Evolutionary conservation across 23 tunicate genomes (phyloP), one percentile per base, ranked within the genome.

Genomic region (Aplidium turbinatum): DNA sequence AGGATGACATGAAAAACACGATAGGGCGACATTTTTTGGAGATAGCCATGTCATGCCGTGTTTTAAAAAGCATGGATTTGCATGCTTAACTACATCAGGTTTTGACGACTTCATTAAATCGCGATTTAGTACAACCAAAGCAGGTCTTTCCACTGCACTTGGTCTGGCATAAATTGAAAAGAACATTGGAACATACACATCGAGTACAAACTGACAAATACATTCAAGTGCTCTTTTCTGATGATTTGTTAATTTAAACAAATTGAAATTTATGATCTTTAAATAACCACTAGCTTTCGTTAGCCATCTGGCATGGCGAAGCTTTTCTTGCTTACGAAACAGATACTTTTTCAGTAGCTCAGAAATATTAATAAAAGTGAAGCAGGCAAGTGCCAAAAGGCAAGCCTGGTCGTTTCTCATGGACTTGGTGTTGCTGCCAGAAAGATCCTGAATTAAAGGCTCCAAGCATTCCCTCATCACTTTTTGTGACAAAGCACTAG

Each of bases 81-180:
- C 21, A 54, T 54, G 22, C 21, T 13, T 54, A 5, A 54, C 60
- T 18, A 54, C 21, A 18, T 54, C 22, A 54, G 60, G 22, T 54
- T 54, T 22, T 18, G 60, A 11, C 21, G 60, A 54, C 22, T 54
- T 54, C 60, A 54, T 54, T 6, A 54, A 54, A 54, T 54, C 60
- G 21, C 22, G 22, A n/a, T 54, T 54, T 54, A 54, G 22, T 25
- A 54, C 19, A 5, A 54, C n/a, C 22, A 54, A 11, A 54, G 22
- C 4, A 6, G 60, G 60, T 54, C 60, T 25, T 54, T 54, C 60
- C 21, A 54, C 60, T 11, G 60, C 60, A n/a, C 22, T 54, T 54
- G 60, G 60, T 54, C 60, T 54, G 60, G 60, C 21, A 25, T 54
- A 54, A 54, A 54, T 54, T 54, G 22, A 54, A 54, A 54, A 54